phyloP scores from a whole-genome alignment of 1,140 invertebrate genomes.

The Choristoneura fumiferana region DNA sequence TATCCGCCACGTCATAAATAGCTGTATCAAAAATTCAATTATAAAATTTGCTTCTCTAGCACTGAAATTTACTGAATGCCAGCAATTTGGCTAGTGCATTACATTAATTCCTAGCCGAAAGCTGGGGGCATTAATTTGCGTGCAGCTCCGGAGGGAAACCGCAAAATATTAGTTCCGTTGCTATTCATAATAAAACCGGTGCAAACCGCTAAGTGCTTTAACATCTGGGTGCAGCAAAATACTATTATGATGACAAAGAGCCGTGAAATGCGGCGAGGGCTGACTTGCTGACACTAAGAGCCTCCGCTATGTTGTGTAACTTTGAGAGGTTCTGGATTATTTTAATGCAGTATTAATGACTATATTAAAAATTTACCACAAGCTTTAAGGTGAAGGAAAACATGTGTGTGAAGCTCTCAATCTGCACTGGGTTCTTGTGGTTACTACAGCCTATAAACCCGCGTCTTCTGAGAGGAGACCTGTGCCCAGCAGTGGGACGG shows the following conservation, averaged over 20 bases:
- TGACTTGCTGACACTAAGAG: background rate
- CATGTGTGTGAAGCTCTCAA: too few species aligned
- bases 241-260: slow-evolving; percentile 67
- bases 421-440: too few species aligned
- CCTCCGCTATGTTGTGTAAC: background rate
- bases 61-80: slow-evolving; percentile 62
- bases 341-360: too few species aligned
- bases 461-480: too few species aligned
- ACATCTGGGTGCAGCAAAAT: slow-evolving; percentile 69
- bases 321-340: too few species aligned
- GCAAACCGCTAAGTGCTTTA: slow-evolving; percentile 72
- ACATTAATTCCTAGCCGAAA: slow-evolving; percentile 76
- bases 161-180: slow-evolving; percentile 74
- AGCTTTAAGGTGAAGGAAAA: too few species aligned
- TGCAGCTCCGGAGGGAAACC: slow-evolving; percentile 67
- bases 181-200: slow-evolving; percentile 75
- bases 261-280: slow-evolving; percentile 46
- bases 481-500: too few species aligned
- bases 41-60: slow-evolving; percentile 43
- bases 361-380: too few species aligned
- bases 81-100: slow-evolving; percentile 72
- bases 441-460: too few species aligned
- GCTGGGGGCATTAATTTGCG: slow-evolving; percentile 74
- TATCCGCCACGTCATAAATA: too few species aligned
- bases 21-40: slow-evolving; percentile 62